phyloP scores from a whole-genome alignment of 2,888 invertebrate species.

The Biston stratarius region DNA sequence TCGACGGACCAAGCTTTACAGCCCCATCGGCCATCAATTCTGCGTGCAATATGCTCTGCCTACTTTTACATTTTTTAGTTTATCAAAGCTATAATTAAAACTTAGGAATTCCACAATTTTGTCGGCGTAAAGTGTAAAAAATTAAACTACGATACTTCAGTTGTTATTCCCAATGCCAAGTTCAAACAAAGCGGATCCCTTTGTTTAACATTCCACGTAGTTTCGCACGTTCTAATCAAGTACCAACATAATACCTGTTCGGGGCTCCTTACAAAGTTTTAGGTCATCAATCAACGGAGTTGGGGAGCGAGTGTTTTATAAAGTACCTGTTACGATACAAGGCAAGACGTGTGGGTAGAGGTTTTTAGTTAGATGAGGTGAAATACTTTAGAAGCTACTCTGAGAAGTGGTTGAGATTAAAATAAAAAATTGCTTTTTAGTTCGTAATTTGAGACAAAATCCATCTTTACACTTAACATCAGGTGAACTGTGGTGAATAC shows the following conservation, averaged over 20 bases:
- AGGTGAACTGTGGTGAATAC: no score
- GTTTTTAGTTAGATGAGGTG: constrained; percentile 19
- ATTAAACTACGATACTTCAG: constrained; percentile 3
- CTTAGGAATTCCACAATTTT: no score
- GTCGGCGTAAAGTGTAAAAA: no score
- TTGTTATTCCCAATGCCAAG: constrained; percentile 20
- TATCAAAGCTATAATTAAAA: no score
- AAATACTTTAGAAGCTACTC: constrained; percentile 35
- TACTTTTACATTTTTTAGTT: no score
- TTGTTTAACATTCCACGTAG: constrained; percentile 40
- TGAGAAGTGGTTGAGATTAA: constrained; percentile 1
- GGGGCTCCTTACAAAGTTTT: constrained; percentile 54
- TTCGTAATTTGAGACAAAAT: no score
- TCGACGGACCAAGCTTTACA: no score
- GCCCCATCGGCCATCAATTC: no score
- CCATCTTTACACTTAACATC: no score
- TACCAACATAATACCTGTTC: constrained; percentile 39
- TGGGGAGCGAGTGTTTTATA: constrained; percentile 58
- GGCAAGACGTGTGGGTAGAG: constrained; percentile 9
- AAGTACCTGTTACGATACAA: constrained; percentile 44
- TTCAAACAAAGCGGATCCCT: constrained; percentile 36
- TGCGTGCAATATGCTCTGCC: no score
- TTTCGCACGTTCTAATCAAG: constrained; percentile 39
- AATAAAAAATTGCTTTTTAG: neutral
- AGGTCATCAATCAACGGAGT: constrained; percentile 67